These are phyloP conservation scores for Thunnus maccoyii DNA, from an alignment of 2,113 vertebrate genomes.

Conservation along the genomic window DNA sequence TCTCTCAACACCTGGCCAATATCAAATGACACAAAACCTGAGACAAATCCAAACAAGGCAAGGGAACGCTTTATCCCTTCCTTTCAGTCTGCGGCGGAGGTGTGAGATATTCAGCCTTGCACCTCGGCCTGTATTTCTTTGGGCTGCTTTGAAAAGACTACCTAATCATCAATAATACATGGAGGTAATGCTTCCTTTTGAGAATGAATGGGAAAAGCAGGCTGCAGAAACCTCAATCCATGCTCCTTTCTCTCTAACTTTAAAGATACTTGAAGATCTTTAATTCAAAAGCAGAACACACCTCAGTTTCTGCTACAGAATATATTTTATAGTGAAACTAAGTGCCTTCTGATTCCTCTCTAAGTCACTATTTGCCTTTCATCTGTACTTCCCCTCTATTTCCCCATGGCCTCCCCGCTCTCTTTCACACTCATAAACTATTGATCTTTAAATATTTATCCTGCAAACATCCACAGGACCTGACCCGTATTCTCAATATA, in stretches of 20 bases:
- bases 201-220: conserved; percentile 17
- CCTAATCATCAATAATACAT: conserved; percentile 38
- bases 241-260: background rate
- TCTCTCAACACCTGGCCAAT: conserved; percentile 46
- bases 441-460: conserved; percentile 81
- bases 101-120: conserved; percentile 7
- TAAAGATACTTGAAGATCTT: conserved; percentile 15
- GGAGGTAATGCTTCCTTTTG: conserved; percentile 25
- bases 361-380: conserved; percentile 57
- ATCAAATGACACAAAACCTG: conserved; percentile 33
- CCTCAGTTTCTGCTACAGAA: conserved; percentile 13
- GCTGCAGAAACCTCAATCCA: background rate
- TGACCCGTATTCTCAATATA: conserved; percentile 53
- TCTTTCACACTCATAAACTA: conserved; percentile 58
- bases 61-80: background rate
- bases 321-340: conserved; percentile 5
- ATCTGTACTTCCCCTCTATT: background rate
- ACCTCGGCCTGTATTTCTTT: conserved; percentile 11
- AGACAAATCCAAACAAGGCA: conserved; percentile 26
- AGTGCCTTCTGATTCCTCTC: conserved; percentile 32
- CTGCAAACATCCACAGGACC: conserved; percentile 64
- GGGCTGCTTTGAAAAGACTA: conserved; percentile 20
- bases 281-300: conserved; percentile 41
- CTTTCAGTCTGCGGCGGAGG: background rate
- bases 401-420: conserved; percentile 39